Percentiles rank a stretch among this genome's conserved stretches.
These are phyloP conservation scores for Tridacna crocea DNA, from an alignment of 2,888 invertebrate genomes.

Conservation along the genomic window DNA sequence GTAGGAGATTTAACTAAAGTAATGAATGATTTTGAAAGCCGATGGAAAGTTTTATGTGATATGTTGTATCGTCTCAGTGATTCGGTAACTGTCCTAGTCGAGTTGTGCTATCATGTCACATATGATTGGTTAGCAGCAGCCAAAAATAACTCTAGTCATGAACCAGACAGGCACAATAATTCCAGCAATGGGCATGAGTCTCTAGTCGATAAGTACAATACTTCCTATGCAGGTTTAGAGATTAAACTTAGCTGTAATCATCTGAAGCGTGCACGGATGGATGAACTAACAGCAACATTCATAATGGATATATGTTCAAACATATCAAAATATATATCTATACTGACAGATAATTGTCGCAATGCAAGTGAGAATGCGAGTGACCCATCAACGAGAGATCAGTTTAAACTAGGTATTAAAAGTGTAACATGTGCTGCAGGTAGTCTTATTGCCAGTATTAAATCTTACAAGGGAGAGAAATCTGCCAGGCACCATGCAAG, in stretches of 20 bases:
- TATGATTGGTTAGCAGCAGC: slow-evolving; percentile 76
- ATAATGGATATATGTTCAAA: slow-evolving; percentile 79
- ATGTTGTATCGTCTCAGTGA: slow-evolving; percentile 76
- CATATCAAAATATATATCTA: slow-evolving; percentile 77
- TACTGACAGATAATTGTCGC: slow-evolving; percentile 79
- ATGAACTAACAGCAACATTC: slow-evolving; percentile 76
- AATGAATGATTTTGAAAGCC: slow-evolving; percentile 54
- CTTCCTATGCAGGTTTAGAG: slow-evolving; percentile 79
- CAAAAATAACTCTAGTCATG: slow-evolving; percentile 43
- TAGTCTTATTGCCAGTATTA: slow-evolving; percentile 79
- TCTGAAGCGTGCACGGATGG: slow-evolving; percentile 73
- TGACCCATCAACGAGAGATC: slow-evolving; percentile 74
- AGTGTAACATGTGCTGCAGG: slow-evolving; percentile 80
- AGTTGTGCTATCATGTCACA: slow-evolving; percentile 79
- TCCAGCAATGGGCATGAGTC: slow-evolving; percentile 60
- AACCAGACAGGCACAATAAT: slow-evolving; percentile 52
- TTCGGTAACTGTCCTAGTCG: slow-evolving; percentile 77
- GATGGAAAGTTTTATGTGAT: slow-evolving; percentile 74
- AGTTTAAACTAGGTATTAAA: slow-evolving; percentile 81
- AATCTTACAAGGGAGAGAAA: slow-evolving; percentile 76
- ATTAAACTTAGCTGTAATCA: slow-evolving; percentile 78
- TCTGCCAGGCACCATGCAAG: slow-evolving; percentile 71
- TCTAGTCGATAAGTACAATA: slow-evolving; percentile 79
- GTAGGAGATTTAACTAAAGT: slow-evolving; percentile 49
- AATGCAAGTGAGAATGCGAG: slow-evolving; percentile 73